Evolutionary conservation across 2,797 vertebrate genomes (phyloP).

Genomic region (Nyctibius grandis): DNA sequence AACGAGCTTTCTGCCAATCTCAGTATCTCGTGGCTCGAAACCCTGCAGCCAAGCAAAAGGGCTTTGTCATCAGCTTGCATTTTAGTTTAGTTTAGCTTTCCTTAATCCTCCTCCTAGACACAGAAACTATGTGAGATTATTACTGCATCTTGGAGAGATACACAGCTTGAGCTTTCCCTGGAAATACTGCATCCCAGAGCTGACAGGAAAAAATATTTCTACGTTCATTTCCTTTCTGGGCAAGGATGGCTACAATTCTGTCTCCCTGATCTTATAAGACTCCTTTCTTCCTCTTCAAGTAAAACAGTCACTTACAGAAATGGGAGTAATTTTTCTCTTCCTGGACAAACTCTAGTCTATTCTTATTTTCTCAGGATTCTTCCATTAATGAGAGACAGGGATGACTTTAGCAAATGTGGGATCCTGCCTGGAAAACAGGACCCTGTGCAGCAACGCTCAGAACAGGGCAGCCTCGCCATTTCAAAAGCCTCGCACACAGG

Average conservation of each 20-base stretch:
- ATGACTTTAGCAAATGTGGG: not conserved
- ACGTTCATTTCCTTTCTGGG: not conserved
- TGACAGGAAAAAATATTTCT: not conserved
- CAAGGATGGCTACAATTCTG: not conserved
- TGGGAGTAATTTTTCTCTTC: not conserved
- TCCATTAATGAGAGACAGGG: not conserved
- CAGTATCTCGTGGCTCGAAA: conserved; percentile 91
- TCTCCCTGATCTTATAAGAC: not conserved
- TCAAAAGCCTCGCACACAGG: not conserved
- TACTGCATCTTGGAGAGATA: not conserved
- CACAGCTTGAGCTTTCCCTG: not conserved
- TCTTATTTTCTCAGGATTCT: not conserved
- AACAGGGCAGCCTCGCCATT: not conserved
- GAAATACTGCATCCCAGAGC: not conserved
- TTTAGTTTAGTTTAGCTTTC: not conserved
- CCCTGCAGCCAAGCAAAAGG: conserved; percentile 77
- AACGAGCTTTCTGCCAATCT: conserved; percentile 84
- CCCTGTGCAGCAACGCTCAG: not conserved
- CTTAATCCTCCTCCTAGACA: not conserved
- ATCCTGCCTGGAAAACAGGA: not conserved
- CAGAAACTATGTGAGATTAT: not conserved
- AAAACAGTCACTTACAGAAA: not conserved
- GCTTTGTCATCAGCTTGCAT: not conserved
- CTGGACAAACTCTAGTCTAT: not conserved
- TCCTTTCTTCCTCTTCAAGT: not conserved